phyloP scores from a whole-genome alignment of 2,888 invertebrate species.

The Harpalus rufipes region DNA sequence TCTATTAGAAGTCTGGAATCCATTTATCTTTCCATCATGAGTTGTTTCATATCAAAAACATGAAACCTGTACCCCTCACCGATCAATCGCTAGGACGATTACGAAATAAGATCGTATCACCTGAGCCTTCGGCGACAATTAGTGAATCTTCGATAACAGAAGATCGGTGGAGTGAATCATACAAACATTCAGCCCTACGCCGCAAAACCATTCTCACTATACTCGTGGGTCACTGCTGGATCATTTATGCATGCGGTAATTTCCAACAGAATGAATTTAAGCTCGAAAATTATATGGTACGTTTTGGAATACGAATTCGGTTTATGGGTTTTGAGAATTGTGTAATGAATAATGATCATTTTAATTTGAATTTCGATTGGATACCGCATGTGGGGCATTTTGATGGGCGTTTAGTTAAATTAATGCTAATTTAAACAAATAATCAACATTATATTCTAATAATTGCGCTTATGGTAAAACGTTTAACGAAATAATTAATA shows the following conservation, averaged over 20 bases:
- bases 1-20: slow-evolving; percentile 15
- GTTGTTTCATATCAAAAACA: slow-evolving; percentile 42
- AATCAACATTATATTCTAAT: slow-evolving; percentile 4
- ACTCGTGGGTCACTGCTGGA: neutral
- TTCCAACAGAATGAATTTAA: slow-evolving; percentile 35
- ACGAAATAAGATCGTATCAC: slow-evolving; percentile 56
- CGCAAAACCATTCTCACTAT: slow-evolving; percentile 2
- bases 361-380: slow-evolving; percentile 55
- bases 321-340: slow-evolving; percentile 61
- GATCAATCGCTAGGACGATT: slow-evolving; percentile 57
- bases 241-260: slow-evolving; percentile 55
- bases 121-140: slow-evolving; percentile 62
- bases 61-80: slow-evolving; percentile 40
- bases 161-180: slow-evolving; percentile 44
- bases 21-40: slow-evolving; percentile 33
- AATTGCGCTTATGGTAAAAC: too few relatives aligned
- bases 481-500: too few relatives aligned
- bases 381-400: slow-evolving; percentile 16
- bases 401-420: slow-evolving; percentile 24
- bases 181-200: neutral
- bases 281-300: slow-evolving; percentile 59
- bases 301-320: slow-evolving; percentile 61
- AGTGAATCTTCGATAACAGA: slow-evolving; percentile 62
- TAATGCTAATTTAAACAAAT: slow-evolving; percentile 29
- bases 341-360: slow-evolving; percentile 52